Evolutionary conservation across 2,888 invertebrate genomes (phyloP), one percentile per base, ranked within the genome.

Genomic region (Tinea semifulvella): DNA sequence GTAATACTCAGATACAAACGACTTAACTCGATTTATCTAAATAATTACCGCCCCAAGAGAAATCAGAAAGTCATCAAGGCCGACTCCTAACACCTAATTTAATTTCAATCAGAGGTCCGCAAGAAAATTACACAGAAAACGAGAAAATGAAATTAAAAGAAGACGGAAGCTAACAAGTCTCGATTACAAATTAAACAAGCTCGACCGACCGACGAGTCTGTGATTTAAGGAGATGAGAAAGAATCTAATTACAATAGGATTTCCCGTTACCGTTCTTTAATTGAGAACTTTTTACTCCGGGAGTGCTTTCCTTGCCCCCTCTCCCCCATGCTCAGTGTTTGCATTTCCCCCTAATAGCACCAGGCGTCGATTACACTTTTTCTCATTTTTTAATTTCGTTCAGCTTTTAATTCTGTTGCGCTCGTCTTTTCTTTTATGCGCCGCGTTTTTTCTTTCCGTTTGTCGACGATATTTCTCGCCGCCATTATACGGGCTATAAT

Each of bases 361-460:
- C 57, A 61, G 61, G 79, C 71, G 73, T 80, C 79, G 74, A 79
- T 80, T 79, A 79, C 76, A 79, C 71, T 79, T 79, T 76, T 75
- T 62, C 66, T 73, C 71, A 68, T 74, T 79, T 80, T 79, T 77
- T 79, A 77, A 80, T 79, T 77, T 74, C 73, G 69, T 72, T 75
- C 64, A 69, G 70, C 70, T 74, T 79, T 79, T 80, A 79, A 80
- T 80, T 79, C 79, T 75, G 74, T 76, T 73, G 66, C 71, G 65
- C 63, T 61, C 70, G 66, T 64, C 68, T 74, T 71, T 74, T 74
- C 68, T 75, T 76, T 72, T 63, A 68, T 63, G 57, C 56, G 54
- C 60, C 60, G 56, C 62, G 55, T 65, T 68, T 62, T 68, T 67
- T 63, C 62, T 65, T 66, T 62, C 63, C 64, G 63, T 59, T n/a